phyloP scores from a whole-genome alignment of 2,113 vertebrate species.

The Ranitomeya variabilis region DNA sequence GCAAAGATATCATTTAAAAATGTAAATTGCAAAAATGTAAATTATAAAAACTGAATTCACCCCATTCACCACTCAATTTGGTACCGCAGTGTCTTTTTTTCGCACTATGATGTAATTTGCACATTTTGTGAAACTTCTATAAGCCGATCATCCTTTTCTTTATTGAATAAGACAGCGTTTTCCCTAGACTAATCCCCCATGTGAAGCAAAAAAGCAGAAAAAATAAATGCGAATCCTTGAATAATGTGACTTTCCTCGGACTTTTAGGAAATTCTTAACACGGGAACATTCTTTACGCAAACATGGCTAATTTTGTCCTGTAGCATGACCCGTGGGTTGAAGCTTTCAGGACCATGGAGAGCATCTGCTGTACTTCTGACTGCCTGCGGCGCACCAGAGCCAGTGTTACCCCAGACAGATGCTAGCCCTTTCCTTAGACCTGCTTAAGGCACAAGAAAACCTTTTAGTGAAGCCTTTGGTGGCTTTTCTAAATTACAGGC shows the following conservation, averaged over 20 bases:
- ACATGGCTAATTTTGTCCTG: slow-evolving; percentile 67
- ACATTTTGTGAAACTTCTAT: not conserved
- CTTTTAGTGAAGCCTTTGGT: slow-evolving; percentile 80
- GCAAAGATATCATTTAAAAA: no score
- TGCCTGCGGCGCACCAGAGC: slow-evolving; percentile 67
- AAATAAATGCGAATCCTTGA: not conserved
- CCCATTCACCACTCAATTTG: no score
- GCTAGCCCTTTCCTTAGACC: slow-evolving; percentile 75
- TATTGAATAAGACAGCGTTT: not conserved
- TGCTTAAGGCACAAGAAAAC: slow-evolving; percentile 82
- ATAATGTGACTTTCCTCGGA: not conserved
- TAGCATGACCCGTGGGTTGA: slow-evolving; percentile 69
- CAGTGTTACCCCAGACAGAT: slow-evolving; percentile 74
- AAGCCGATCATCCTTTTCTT: not conserved
- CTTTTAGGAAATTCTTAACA: slow-evolving; percentile 59
- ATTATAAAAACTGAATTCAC: no score
- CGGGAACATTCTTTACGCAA: slow-evolving; percentile 58
- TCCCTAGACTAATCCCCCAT: not conserved
- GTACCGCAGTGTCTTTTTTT: not conserved
- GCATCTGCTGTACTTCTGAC: slow-evolving; percentile 62
- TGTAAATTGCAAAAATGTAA: no score
- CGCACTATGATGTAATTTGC: not conserved
- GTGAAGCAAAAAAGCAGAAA: not conserved
- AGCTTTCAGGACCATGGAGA: slow-evolving; percentile 62
- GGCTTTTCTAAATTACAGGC: slow-evolving; percentile 83